phyloP scores from a whole-genome alignment of 2,113 vertebrate genomes.

The Lucifuga dentata region DNA sequence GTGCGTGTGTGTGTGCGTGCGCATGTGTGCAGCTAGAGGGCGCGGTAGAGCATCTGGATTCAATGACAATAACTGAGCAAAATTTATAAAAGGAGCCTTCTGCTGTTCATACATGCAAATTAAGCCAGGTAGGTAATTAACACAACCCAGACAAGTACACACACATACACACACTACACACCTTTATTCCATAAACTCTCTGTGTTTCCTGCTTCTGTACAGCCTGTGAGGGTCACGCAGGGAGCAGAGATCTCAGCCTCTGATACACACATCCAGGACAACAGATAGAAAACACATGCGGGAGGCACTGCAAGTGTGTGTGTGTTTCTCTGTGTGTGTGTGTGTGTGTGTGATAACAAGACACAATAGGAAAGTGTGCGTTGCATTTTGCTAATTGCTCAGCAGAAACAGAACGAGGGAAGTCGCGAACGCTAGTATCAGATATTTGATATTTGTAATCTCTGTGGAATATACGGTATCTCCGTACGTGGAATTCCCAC shows the following conservation, averaged over 20 bases:
- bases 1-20: too few species aligned
- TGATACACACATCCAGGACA: slow-evolving; percentile 49
- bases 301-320: slow-evolving; percentile 16
- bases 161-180: background rate
- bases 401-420: background rate
- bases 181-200: too few species aligned
- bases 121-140: too few species aligned
- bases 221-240: slow-evolving; percentile 28
- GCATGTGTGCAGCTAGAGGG: too few species aligned
- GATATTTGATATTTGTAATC: background rate
- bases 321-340: slow-evolving; percentile 14
- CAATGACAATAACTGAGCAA: too few species aligned
- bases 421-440: background rate
- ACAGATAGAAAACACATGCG: slow-evolving; percentile 63
- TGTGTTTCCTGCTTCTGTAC: slow-evolving; percentile 43
- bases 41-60: too few species aligned
- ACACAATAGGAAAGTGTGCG: slow-evolving; percentile 7
- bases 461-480: background rate
- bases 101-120: too few species aligned
- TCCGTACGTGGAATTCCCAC: background rate
- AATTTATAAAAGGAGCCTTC: too few species aligned
- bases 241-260: slow-evolving; percentile 50
- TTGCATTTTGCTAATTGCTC: background rate
- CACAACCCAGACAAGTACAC: background rate
- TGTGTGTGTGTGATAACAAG: slow-evolving; percentile 32